These are phyloP conservation scores for Platyrinchus mystaceus DNA, from an alignment of 2,797 vertebrate genomes.

Conservation along the genomic window DNA sequence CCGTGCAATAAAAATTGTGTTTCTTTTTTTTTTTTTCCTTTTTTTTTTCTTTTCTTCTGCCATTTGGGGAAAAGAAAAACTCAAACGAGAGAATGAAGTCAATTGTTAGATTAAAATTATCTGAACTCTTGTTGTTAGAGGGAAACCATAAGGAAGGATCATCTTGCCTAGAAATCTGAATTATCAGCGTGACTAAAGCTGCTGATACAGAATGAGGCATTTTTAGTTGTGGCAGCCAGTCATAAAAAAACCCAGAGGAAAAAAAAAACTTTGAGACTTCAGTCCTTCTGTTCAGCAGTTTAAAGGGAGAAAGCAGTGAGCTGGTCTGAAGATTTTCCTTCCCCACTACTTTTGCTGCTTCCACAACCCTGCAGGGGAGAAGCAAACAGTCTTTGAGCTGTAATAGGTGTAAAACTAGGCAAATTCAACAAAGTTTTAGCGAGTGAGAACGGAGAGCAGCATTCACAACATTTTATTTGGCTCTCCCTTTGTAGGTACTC, in stretches of 20 bases:
- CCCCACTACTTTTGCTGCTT: background rate
- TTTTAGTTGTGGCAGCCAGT: background rate
- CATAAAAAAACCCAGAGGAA: background rate
- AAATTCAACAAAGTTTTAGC: slow-evolving; percentile 36
- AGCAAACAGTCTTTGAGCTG: slow-evolving; percentile 26
- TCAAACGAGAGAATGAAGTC: background rate
- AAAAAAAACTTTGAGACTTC: background rate
- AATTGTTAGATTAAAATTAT: slow-evolving; percentile 8
- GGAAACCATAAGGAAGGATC: background rate
- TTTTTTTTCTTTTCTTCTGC: background rate
- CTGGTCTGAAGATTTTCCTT: background rate
- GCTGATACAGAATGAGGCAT: background rate
- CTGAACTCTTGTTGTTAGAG: background rate
- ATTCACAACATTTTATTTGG: slow-evolving; percentile 11
- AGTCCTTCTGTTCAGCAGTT: background rate
- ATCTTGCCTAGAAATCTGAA: slow-evolving; percentile 21
- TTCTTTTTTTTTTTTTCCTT: background rate
- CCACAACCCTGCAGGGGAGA: slow-evolving; percentile 19
- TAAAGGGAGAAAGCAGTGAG: background rate
- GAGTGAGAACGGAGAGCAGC: background rate
- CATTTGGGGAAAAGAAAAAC: background rate
- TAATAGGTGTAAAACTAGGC: slow-evolving; percentile 42
- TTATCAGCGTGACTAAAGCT: background rate
- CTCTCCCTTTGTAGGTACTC: background rate
- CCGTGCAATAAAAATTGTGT: slow-evolving; percentile 12